Conservation (phyloP, 2,888 invertebrate genomes). For the Argyresthia albistria region DNA sequence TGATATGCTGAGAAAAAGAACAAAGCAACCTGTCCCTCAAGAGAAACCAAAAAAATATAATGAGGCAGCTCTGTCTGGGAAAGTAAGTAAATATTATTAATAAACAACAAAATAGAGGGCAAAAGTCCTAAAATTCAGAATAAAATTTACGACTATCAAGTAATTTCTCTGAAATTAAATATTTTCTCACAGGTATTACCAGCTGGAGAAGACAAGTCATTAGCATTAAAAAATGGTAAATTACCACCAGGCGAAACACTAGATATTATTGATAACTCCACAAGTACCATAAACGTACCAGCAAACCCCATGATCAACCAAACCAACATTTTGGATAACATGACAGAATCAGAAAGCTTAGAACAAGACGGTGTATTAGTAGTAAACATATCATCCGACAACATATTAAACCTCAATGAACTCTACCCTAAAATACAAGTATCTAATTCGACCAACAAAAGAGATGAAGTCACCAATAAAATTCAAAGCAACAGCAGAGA, state of each 20-base stretch:
- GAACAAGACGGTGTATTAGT: conserved; percentile 66
- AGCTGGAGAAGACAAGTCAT: conserved; percentile 51
- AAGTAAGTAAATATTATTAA: conserved; percentile 29
- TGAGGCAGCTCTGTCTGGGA: conserved; percentile 52
- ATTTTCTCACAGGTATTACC: conserved; percentile 36
- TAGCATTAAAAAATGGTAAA: conserved; percentile 56
- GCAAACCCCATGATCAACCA: conserved; percentile 23
- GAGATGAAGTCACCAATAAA: conserved; percentile 64
- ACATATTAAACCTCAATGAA: conserved; percentile 59
- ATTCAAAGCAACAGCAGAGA: conserved; percentile 70
- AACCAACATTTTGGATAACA: conserved; percentile 41
- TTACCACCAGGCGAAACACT: conserved; percentile 43
- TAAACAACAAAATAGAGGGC: not conserved
- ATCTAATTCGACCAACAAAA: conserved; percentile 48
- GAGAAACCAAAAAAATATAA: conserved; percentile 65
- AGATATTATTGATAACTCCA: conserved; percentile 26
- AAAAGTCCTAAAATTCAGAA: not conserved
- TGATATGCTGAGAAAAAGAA: conserved; percentile 80
- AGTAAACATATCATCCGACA: conserved; percentile 58
- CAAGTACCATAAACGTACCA: conserved; percentile 30
- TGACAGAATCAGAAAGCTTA: conserved; percentile 60
- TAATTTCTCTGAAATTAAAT: not conserved
- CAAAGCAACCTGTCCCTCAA: conserved; percentile 73
- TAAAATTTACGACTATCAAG: not conserved
- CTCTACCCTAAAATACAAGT: conserved; percentile 51